Conservation (phyloP, 2,797 vertebrate species). For the Sebastes nivosus region DNA sequence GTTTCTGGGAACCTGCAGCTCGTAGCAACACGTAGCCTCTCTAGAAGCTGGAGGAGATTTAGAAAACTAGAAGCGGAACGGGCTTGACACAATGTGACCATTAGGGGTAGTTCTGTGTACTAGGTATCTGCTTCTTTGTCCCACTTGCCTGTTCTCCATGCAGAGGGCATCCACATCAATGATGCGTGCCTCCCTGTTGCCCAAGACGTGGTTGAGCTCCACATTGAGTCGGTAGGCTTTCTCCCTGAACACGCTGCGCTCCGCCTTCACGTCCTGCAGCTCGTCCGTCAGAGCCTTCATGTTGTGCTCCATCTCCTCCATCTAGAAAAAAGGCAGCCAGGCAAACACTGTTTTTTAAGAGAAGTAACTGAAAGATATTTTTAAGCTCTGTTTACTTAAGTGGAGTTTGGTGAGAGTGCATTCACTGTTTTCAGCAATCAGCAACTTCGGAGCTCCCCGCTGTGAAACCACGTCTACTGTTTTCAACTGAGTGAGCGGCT, state of each 20-base stretch:
- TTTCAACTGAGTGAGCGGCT: no score
- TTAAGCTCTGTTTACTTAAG: slow-evolving; percentile 5
- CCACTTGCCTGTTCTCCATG: slow-evolving; percentile 93
- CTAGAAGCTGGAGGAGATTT: neutral
- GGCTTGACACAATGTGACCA: neutral
- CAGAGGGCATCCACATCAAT: slow-evolving; percentile 95
- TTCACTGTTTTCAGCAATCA: neutral
- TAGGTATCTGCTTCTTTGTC: neutral
- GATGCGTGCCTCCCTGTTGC: slow-evolving; percentile 90
- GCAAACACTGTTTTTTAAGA: neutral
- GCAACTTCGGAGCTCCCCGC: neutral
- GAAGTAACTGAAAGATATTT: neutral
- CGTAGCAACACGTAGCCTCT: no score
- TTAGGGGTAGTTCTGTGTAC: neutral
- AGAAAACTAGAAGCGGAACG: neutral
- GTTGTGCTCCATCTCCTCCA: slow-evolving; percentile 89
- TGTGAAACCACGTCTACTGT: neutral
- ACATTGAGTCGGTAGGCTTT: slow-evolving; percentile 92
- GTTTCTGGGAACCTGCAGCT: no score
- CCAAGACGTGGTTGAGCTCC: slow-evolving; percentile 93
- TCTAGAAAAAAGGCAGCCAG: slow-evolving; percentile 73
- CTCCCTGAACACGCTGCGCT: slow-evolving; percentile 90
- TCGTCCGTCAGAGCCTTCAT: slow-evolving; percentile 90
- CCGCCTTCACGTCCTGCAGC: slow-evolving; percentile 92
- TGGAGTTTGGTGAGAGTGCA: slow-evolving; percentile 12